These are phyloP conservation scores for Phenganax marumi DNA, from an alignment of 92 coral and sea anemone genomes.

Conservation along the genomic window DNA sequence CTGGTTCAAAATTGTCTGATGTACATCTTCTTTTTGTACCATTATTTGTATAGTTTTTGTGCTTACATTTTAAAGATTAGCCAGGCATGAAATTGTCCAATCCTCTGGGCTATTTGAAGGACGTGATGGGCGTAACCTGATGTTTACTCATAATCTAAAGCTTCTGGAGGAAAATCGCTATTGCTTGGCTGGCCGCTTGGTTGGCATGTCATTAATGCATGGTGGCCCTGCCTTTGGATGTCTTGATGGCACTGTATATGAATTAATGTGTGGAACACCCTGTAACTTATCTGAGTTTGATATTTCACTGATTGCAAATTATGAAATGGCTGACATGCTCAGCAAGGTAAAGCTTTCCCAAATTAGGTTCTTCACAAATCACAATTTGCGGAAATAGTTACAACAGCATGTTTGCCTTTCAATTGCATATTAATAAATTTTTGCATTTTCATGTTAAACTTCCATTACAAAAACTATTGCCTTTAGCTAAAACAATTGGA, in stretches of 20 bases:
- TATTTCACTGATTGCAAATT: background rate
- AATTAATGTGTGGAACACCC: conserved; percentile 40
- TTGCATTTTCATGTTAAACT: too few species aligned
- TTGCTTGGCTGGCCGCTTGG: conserved; percentile 25
- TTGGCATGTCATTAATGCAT: conserved; percentile 40
- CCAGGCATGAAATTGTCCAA: background rate
- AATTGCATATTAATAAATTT: too few species aligned
- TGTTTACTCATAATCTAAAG: conserved; percentile 39
- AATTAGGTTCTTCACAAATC: too few species aligned
- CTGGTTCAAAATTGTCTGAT: too few species aligned
- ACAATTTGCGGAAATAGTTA: too few species aligned
- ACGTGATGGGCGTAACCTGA: conserved; percentile 11
- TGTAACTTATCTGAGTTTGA: conserved; percentile 39
- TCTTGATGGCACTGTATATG: conserved; percentile 4
- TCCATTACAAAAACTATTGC: too few species aligned
- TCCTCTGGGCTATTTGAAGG: conserved; percentile 43
- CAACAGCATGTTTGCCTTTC: too few species aligned
- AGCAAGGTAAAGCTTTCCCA: too few species aligned
- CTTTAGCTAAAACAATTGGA: too few species aligned
- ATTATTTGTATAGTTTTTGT: too few species aligned
- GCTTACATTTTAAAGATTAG: background rate
- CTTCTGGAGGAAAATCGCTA: conserved; percentile 33
- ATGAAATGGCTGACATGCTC: background rate
- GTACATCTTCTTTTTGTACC: too few species aligned
- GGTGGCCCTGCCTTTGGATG: conserved; percentile 43